A percentile compares a stretch with the other conserved stretches of the same genome.
phyloP scores from a whole-genome alignment of 2,888 invertebrate genomes.

The Microchrysa polita region DNA sequence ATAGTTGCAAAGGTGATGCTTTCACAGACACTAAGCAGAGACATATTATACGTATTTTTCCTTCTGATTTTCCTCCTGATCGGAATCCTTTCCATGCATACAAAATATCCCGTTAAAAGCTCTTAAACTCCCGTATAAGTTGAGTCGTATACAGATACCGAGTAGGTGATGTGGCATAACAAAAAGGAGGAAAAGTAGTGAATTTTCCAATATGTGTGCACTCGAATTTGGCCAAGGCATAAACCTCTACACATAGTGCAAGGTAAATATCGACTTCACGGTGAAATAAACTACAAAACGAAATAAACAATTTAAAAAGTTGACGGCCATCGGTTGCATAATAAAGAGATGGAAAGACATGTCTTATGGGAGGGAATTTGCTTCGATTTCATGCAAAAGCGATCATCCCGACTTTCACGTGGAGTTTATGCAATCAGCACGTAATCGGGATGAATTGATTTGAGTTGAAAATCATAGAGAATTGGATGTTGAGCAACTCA shows the following conservation, averaged over 20 bases:
- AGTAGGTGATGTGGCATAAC: neutral
- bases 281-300: neutral
- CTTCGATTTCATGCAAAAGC: no score
- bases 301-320: neutral
- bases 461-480: no score
- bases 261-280: neutral
- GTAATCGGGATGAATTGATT: no score
- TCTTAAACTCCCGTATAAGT: slow-evolving; percentile 14
- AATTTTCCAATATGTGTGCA: neutral
- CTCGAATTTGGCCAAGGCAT: neutral
- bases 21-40: neutral
- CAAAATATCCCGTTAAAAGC: slow-evolving; percentile 26
- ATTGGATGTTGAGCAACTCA: no score
- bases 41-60: slow-evolving; percentile 19
- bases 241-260: neutral
- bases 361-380: no score
- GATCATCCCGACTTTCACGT: no score
- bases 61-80: slow-evolving; percentile 5
- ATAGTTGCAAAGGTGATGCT: neutral
- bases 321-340: neutral
- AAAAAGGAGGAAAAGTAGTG: neutral
- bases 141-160: slow-evolving; percentile 25
- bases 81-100: slow-evolving; percentile 15
- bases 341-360: no score
- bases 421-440: no score